Evolutionary conservation across 2,113 vertebrate species (phyloP).

Genomic region (Otocyon megalotis): DNA sequence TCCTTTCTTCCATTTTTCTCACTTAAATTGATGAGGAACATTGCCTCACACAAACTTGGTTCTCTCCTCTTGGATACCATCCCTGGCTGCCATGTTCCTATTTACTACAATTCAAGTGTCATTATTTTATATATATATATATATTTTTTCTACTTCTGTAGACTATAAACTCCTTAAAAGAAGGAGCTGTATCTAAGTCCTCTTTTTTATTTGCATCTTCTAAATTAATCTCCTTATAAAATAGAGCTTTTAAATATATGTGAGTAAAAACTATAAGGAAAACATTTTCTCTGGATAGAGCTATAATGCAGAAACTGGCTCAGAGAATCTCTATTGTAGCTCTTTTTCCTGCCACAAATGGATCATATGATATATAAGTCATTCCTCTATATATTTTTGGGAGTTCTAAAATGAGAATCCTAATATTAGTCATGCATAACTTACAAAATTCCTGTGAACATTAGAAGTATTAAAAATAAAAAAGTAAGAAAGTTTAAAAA

Average conservation of each 20-base stretch:
- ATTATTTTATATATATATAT: background rate
- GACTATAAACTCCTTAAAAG: background rate
- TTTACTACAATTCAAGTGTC: background rate
- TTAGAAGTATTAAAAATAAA: background rate
- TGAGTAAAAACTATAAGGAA: background rate
- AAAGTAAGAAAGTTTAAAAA: background rate
- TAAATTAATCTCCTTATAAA: conserved; percentile 24
- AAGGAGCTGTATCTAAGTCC: background rate
- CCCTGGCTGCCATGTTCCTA: background rate
- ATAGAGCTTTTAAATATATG: background rate
- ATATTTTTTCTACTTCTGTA: background rate
- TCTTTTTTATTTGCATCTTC: background rate
- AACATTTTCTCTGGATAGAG: background rate
- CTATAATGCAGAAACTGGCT: background rate
- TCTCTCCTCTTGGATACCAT: background rate
- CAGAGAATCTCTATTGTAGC: background rate
- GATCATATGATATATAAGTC: background rate
- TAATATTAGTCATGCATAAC: background rate
- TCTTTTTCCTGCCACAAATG: background rate
- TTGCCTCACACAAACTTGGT: background rate
- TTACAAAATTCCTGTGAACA: background rate
- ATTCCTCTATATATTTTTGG: background rate
- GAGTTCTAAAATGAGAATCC: background rate
- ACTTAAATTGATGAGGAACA: background rate
- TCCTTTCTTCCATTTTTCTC: background rate